These are phyloP conservation scores for Campoplex capitator DNA, from an alignment of 2,888 invertebrate species.

Conservation along the genomic window DNA sequence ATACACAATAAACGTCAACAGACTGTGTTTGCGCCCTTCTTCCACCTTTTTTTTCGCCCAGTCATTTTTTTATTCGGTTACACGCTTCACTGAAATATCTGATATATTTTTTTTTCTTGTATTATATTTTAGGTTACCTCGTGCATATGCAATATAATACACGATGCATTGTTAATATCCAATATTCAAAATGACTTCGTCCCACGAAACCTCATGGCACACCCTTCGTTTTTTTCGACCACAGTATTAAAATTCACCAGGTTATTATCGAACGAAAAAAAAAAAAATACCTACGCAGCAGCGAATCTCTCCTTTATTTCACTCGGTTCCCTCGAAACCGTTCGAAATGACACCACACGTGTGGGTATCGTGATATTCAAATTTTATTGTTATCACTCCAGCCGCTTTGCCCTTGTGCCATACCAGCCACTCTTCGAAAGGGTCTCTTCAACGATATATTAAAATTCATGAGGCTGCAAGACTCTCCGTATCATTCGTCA, in stretches of 20 bases:
- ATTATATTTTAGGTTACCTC: conserved; percentile 17
- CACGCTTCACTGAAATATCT: conserved; percentile 51
- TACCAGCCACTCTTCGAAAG: conserved; percentile 66
- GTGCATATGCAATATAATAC: conserved; percentile 67
- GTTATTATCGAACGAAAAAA: conserved; percentile 51
- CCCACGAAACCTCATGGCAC: conserved; percentile 61
- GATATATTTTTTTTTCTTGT: conserved; percentile 31
- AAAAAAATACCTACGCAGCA: conserved; percentile 20
- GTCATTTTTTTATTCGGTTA: conserved; percentile 78
- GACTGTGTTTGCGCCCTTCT: conserved; percentile 78
- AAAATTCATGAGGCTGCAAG: conserved; percentile 78
- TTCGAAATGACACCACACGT: conserved; percentile 63
- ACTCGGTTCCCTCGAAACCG: conserved; percentile 10
- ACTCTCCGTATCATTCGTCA: conserved; percentile 58
- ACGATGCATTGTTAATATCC: conserved; percentile 73
- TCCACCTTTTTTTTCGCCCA: conserved; percentile 76
- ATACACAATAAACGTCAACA: conserved; percentile 83
- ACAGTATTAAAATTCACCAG: conserved; percentile 76
- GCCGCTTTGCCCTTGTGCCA: conserved; percentile 31
- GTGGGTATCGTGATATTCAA: conserved; percentile 74
- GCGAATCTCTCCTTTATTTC: conserved; percentile 34
- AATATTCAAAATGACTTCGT: conserved; percentile 51
- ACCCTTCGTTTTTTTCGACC: conserved; percentile 48
- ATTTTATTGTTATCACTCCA: conserved; percentile 73
- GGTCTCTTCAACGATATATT: conserved; percentile 75